Percentiles rank a stretch among this genome's conserved stretches.
These are phyloP conservation scores for Acrocephalus arundinaceus DNA, from an alignment of 2,113 vertebrate species.

Conservation along the genomic window DNA sequence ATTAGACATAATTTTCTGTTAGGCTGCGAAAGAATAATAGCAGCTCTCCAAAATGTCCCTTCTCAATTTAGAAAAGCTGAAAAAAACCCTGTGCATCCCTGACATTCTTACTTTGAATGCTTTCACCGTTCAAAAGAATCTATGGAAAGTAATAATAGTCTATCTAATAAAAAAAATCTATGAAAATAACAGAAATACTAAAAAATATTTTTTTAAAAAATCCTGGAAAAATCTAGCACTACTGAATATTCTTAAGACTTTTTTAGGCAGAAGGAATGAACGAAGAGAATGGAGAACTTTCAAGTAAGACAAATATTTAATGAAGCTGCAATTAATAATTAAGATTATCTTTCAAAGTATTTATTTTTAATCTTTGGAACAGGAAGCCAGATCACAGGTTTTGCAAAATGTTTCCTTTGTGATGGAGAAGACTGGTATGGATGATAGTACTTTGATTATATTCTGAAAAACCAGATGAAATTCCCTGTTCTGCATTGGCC, in stretches of 20 bases:
- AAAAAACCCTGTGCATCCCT: not conserved
- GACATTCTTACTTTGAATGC: not conserved
- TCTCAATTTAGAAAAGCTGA: not conserved
- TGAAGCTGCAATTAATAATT: constrained; percentile 2
- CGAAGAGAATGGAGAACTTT: not conserved
- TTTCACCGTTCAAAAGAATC: not conserved
- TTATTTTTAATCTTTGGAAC: constrained; percentile 22
- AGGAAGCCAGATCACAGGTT: not conserved
- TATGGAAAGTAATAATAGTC: not conserved
- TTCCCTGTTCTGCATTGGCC: not conserved
- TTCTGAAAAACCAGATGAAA: not conserved
- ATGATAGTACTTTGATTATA: not conserved
- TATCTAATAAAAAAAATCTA: not conserved
- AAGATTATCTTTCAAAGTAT: not conserved
- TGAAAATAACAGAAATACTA: not conserved
- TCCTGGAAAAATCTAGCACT: not conserved
- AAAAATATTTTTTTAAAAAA: not conserved
- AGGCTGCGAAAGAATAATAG: not conserved
- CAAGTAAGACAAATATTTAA: not conserved
- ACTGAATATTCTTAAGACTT: not conserved
- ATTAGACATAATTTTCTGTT: not conserved
- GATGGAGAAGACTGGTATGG: not conserved
- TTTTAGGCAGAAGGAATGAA: not conserved
- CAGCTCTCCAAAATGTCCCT: not conserved
- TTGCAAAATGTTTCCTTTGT: not conserved